Percentiles rank a stretch among this genome's conserved stretches.
Evolutionary conservation across 2,888 invertebrate species (phyloP).

Genomic region (Hyalella azteca): DNA sequence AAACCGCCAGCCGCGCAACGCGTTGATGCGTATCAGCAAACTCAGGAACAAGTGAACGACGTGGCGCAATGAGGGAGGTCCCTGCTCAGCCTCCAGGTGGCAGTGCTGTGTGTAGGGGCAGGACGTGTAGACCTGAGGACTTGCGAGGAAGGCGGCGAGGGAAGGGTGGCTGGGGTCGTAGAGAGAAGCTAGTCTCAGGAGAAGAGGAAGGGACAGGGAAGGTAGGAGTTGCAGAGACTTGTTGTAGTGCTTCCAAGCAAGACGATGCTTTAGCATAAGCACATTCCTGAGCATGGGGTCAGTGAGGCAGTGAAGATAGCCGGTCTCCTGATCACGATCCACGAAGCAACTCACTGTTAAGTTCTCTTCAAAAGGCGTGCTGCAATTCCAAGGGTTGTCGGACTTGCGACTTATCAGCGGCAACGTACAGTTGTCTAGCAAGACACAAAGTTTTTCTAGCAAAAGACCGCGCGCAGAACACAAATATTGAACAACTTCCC

Average conservation of each 20-base stretch:
- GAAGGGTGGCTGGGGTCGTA: conserved; percentile 71
- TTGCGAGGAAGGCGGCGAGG: conserved; percentile 54
- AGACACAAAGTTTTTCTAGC: conserved; percentile 68
- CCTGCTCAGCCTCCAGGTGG: not conserved
- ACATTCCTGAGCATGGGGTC: conserved; percentile 62
- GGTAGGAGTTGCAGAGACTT: conserved; percentile 61
- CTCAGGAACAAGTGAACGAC: conserved; percentile 50
- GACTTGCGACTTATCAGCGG: conserved; percentile 50
- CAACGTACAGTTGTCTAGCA: conserved; percentile 65
- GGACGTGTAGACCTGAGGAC: not conserved
- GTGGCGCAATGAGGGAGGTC: conserved; percentile 28
- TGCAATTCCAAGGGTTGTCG: not conserved
- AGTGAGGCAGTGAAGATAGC: conserved; percentile 62
- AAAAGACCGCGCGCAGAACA: conserved; percentile 68
- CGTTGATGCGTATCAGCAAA: conserved; percentile 50
- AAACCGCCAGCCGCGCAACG: conserved; percentile 49
- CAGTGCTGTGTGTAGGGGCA: not conserved
- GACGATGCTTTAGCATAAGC: conserved; percentile 62
- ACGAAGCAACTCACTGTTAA: conserved; percentile 12
- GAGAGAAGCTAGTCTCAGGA: conserved; percentile 66
- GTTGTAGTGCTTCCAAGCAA: conserved; percentile 61
- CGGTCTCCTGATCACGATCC: conserved; percentile 56
- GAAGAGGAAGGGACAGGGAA: conserved; percentile 59
- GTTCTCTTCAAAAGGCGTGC: not conserved
- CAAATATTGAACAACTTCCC: conserved; percentile 69